Percentiles rank a stretch among this genome's conserved stretches.
These are phyloP conservation scores for Aurelia coerulea DNA, from an alignment of 30 jellyfish, hydroid and myxozoan genomes.

Conservation along the genomic window DNA sequence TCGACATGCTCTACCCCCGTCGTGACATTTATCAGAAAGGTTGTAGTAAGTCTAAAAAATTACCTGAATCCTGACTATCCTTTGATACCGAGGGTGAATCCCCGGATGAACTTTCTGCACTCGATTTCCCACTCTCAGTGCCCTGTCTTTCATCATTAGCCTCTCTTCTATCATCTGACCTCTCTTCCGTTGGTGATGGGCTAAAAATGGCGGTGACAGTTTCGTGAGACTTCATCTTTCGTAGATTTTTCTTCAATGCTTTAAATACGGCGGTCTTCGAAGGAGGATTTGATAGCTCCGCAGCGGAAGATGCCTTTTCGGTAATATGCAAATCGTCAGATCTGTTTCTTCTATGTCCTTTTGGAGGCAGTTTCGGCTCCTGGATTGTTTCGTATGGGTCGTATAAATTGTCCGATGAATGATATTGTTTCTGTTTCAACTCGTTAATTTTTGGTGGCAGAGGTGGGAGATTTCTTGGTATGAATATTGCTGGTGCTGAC, in stretches of 20 bases:
- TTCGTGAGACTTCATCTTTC: slow-evolving; percentile 94
- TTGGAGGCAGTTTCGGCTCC: neutral
- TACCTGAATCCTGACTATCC: slow-evolving; percentile 58
- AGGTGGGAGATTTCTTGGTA: slow-evolving; percentile 36
- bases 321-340: slow-evolving; percentile 37
- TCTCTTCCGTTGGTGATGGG: slow-evolving; percentile 12
- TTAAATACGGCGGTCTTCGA: slow-evolving; percentile 3
- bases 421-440: neutral
- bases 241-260: slow-evolving; percentile 64
- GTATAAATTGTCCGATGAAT: slow-evolving; percentile 10
- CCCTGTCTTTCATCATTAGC: neutral
- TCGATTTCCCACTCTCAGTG: slow-evolving; percentile 20
- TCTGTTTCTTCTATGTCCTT: slow-evolving; percentile 47
- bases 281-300: neutral
- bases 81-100: slow-evolving; percentile 53
- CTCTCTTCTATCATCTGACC: slow-evolving; percentile 3
- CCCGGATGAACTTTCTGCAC: slow-evolving; percentile 62
- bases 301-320: neutral
- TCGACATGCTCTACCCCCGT: too few relatives aligned
- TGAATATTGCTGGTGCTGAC: slow-evolving; percentile 65
- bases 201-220: slow-evolving; percentile 59
- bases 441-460: slow-evolving; percentile 47
- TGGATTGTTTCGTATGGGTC: neutral
- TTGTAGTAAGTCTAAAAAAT: too few relatives aligned
- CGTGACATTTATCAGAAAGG: too few relatives aligned